A percentile compares a stretch with the other conserved stretches of the same genome.
Conservation (phyloP, 2,797 vertebrate genomes). For the Schizopygopsis malacanthus region DNA sequence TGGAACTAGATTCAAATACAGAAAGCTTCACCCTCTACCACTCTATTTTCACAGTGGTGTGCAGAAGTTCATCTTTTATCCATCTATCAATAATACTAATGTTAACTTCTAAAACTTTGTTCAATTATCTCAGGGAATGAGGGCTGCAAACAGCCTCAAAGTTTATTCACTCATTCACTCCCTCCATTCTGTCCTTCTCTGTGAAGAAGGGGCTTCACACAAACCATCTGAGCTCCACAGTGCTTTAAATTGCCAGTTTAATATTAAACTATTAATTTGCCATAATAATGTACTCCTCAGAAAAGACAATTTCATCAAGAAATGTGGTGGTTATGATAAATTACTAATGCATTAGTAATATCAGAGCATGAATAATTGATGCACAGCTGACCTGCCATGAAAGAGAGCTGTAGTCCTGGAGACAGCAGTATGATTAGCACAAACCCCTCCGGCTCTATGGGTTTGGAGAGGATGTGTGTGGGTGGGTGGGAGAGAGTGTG, state of each 20-base stretch:
- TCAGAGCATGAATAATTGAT: constrained; percentile 67
- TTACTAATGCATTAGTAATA: constrained; percentile 69
- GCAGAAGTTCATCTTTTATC: constrained; percentile 18
- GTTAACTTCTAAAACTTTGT: constrained; percentile 52
- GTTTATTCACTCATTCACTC: constrained; percentile 33
- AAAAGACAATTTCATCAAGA: constrained; percentile 64
- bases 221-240: constrained; percentile 58
- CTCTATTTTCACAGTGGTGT: background rate
- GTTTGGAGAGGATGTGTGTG: constrained; percentile 30
- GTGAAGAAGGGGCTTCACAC: constrained; percentile 38
- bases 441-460: constrained; percentile 48
- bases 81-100: constrained; percentile 20
- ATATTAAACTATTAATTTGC: constrained; percentile 70
- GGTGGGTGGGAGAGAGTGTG: constrained; percentile 22
- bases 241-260: constrained; percentile 68
- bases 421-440: constrained; percentile 59
- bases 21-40: background rate
- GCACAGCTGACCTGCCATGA: constrained; percentile 63
- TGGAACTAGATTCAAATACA: background rate
- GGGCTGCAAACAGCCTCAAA: constrained; percentile 32
- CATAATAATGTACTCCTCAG: constrained; percentile 67
- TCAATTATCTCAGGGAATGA: constrained; percentile 51
- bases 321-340: constrained; percentile 64
- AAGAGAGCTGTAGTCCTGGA: constrained; percentile 56
- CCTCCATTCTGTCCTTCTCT: background rate